Conservation (phyloP, 2,797 vertebrate species). For the Discoglossus pictus region DNA sequence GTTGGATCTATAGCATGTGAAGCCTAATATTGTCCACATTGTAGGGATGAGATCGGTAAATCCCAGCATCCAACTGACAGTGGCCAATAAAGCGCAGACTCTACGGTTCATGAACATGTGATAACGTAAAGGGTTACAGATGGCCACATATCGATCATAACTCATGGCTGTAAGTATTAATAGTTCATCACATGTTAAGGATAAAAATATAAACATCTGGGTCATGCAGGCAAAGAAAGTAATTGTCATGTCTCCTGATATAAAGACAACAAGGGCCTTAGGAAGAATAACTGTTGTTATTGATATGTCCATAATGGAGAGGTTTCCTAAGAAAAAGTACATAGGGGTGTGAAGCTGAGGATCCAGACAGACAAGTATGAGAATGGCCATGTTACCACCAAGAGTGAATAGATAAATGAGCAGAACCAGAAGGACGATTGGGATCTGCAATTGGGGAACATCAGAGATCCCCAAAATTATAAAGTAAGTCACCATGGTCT, state of each 20-base stretch:
- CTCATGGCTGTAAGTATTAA: too few relatives aligned
- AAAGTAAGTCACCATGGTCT: constrained; percentile 21
- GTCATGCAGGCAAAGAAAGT: neutral
- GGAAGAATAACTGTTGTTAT: neutral
- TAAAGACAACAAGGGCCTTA: neutral
- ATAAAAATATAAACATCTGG: constrained; percentile 9
- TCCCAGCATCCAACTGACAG: neutral
- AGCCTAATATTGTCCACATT: neutral
- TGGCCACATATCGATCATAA: too few relatives aligned
- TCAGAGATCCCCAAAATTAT: constrained; percentile 15
- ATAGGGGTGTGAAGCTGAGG: too few relatives aligned
- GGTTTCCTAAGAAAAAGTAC: too few relatives aligned
- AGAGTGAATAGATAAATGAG: constrained; percentile 5
- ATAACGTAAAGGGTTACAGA: too few relatives aligned
- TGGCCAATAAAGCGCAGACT: neutral
- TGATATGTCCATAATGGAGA: constrained; percentile 1
- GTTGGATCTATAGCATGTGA: constrained; percentile 10
- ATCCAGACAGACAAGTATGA: too few relatives aligned
- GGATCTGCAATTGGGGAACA: neutral
- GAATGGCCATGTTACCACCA: too few relatives aligned
- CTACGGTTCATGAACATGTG: too few relatives aligned
- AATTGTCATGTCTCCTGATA: constrained; percentile 2
- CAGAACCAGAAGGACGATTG: constrained; percentile 7
- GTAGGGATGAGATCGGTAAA: neutral
- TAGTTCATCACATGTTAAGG: constrained; percentile 6